These are phyloP conservation scores for Zoroaster sp. DNA, from an alignment of 53 echinoderm and acorn worm genomes.

Conservation along the genomic window DNA sequence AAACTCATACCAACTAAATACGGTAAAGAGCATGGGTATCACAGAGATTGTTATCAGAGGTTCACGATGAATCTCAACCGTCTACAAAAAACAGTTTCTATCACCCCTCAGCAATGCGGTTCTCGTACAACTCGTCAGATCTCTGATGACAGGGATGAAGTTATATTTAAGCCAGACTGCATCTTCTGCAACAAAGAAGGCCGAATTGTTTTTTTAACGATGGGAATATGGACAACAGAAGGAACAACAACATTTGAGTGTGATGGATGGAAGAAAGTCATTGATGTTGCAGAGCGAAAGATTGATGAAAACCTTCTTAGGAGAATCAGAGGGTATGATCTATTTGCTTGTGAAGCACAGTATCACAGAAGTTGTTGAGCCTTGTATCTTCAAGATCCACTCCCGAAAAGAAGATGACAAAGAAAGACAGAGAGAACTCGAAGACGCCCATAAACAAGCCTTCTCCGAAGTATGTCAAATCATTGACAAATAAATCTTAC, in stretches of 20 bases:
- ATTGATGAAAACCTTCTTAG: constrained; percentile 20
- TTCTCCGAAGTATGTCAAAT: constrained; percentile 9
- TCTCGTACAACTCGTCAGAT: neutral
- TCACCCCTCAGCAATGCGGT: too few species aligned
- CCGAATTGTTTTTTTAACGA: neutral
- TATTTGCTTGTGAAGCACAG: constrained; percentile 58
- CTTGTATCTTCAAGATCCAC: neutral
- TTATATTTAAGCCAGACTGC: constrained; percentile 25
- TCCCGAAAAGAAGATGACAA: neutral
- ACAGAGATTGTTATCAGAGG: constrained; percentile 52
- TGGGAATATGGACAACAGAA: neutral
- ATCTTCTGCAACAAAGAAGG: constrained; percentile 50
- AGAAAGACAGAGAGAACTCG: constrained; percentile 1
- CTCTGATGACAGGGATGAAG: neutral
- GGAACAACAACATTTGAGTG: neutral
- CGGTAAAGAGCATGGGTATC: constrained; percentile 30
- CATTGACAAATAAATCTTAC: neutral
- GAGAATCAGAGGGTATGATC: constrained; percentile 44
- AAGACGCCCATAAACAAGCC: constrained; percentile 19
- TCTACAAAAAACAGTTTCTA: neutral
- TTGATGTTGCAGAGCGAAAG: constrained; percentile 20
- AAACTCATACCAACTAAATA: constrained; percentile 1
- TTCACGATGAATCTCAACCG: constrained; percentile 48
- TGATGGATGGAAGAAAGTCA: constrained; percentile 17
- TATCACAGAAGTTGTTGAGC: constrained; percentile 22